Evolutionary conservation across 2,888 invertebrate genomes (phyloP).

Genomic region (Drosophila recens): DNA sequence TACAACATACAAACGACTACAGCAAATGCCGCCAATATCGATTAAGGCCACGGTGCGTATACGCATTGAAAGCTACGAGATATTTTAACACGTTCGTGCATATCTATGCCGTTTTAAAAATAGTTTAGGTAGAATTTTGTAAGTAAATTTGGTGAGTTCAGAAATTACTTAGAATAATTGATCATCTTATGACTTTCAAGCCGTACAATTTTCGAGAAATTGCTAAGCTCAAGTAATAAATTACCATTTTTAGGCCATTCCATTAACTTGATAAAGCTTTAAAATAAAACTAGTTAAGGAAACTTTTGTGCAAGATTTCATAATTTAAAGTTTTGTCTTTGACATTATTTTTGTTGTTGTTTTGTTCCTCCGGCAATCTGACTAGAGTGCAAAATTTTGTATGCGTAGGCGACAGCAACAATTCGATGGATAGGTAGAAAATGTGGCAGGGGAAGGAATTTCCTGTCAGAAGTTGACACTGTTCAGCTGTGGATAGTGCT

Average conservation of each 20-base stretch:
- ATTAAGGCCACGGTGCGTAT: constrained; percentile 68
- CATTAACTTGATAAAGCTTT: constrained; percentile 9
- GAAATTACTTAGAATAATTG: not conserved
- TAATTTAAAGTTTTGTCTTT: constrained; percentile 26
- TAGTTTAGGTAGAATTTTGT: no score
- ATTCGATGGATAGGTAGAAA: not conserved
- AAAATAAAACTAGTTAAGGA: constrained; percentile 2
- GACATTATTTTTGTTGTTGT: constrained; percentile 16
- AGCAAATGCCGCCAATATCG: constrained; percentile 58
- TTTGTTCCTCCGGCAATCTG: constrained; percentile 23
- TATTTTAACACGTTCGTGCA: not conserved
- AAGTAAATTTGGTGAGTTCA: no score
- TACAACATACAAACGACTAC: constrained; percentile 25
- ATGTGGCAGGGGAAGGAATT: not conserved
- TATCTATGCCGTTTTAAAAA: not conserved
- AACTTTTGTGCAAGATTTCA: constrained; percentile 35
- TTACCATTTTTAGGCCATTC: constrained; percentile 23
- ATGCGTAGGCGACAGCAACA: constrained; percentile 41
- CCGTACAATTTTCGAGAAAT: constrained; percentile 8
- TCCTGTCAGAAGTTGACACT: not conserved
- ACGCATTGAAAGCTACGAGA: constrained; percentile 28
- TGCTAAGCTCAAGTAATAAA: constrained; percentile 21
- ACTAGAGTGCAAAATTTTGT: constrained; percentile 46
- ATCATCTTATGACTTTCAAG: not conserved
- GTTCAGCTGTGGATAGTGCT: constrained; percentile 16